Evolutionary conservation across 1,140 invertebrate genomes (phyloP), one percentile per base, ranked within the genome.

Genomic region (Leucophenga varia): DNA sequence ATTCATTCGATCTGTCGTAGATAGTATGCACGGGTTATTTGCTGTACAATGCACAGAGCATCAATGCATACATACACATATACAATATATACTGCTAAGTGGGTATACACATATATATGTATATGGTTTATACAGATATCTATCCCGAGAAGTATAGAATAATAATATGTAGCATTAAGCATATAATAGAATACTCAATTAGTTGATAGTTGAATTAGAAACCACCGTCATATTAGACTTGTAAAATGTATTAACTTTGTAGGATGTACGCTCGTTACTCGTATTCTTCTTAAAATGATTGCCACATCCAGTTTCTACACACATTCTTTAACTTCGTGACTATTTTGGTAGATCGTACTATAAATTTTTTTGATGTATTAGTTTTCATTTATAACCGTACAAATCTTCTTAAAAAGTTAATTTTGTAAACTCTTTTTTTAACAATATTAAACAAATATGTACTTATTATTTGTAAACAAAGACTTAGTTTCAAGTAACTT

Each of bases 191-290:
- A 41, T 52, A 52, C 45, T 52, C 36, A 60, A 61, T 56, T 65
- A 65, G 63, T 43, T 46, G 12, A 67, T 61, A 65, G 63, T 61
- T 59, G 55, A 65, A 47, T 67, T 65, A 65, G 63, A 65, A 65
- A 65, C 61, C 61, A 65, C 61, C 61, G 61, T 67, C 61, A 65
- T 65, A 56, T 65, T 65, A 65, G 61, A 65, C 58, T 65, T 65
- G 55, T 60, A 64, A 59, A 54, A 57, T 60, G 57, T 17, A 37
- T 35, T 35, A 18, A 64, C 47, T 59, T 49, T 45, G 43, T 57
- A 61, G 44, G 47, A 59, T 57, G 56, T 59, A 59, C 51, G 44
- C 30, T 44, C 28, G 25, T 43, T 52, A 43, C 16, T 50, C 37
- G 52, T 49, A 44, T 47, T 34, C 42, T 53, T 47, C 25, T 31